Evolutionary conservation across 35 echinoderm and acorn worm genomes (phyloP).

Genomic region (Stichopus chloronotus): DNA sequence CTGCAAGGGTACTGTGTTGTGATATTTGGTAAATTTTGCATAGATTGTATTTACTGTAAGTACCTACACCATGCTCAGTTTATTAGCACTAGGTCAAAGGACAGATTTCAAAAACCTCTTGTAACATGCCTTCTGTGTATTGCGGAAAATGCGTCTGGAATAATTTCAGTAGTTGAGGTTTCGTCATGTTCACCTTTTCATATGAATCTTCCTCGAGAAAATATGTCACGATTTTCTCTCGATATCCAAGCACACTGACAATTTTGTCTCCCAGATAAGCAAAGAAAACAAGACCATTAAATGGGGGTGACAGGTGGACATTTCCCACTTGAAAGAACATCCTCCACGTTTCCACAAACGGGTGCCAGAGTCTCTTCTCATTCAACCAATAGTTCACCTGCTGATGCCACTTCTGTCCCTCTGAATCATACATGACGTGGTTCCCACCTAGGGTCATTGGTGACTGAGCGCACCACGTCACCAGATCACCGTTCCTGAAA

Average conservation of each 20-base stretch:
- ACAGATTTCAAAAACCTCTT: slow-evolving; percentile 26
- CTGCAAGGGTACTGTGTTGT: too few relatives aligned
- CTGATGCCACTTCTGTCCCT: neutral
- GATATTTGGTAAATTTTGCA: too few relatives aligned
- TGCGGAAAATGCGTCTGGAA: slow-evolving; percentile 18
- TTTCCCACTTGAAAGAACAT: neutral
- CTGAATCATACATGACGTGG: slow-evolving; percentile 10
- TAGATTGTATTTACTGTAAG: too few relatives aligned
- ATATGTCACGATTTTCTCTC: neutral
- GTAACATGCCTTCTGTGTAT: neutral
- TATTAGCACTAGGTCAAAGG: neutral
- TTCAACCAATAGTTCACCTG: slow-evolving; percentile 29
- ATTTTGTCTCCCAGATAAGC: slow-evolving; percentile 38
- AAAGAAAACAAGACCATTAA: slow-evolving; percentile 43
- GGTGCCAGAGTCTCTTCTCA: slow-evolving; percentile 18
- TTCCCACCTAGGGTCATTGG: neutral
- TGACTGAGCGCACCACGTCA: slow-evolving; percentile 24
- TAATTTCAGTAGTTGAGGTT: neutral
- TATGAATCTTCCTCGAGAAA: slow-evolving; percentile 18
- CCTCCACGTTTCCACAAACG: neutral
- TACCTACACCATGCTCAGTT: too few relatives aligned
- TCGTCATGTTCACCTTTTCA: neutral
- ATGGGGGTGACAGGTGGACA: neutral
- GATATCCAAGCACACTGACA: slow-evolving; percentile 11
- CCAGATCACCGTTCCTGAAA: neutral